Conservation (phyloP, 2,888 invertebrate species). For the Andrena camellia region DNA sequence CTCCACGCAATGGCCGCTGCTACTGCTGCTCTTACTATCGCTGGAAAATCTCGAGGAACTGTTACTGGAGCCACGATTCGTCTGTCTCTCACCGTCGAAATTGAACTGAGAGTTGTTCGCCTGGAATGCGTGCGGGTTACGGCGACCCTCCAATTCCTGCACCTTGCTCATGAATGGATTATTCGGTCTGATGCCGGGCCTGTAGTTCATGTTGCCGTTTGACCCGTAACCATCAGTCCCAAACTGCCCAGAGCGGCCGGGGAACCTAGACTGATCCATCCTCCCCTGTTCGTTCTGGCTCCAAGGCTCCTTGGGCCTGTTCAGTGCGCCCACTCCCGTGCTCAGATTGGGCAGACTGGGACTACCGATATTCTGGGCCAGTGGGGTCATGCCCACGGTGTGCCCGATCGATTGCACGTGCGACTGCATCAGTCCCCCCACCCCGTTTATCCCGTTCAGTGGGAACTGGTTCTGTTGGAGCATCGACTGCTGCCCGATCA, state of each 20-base stretch:
- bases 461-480: constrained; percentile 77
- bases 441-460: constrained; percentile 80
- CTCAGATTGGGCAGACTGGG: constrained; percentile 63
- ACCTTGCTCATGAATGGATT: constrained; percentile 77
- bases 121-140: constrained; percentile 88
- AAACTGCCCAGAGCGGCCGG: constrained; percentile 74
- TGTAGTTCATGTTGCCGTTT: constrained; percentile 59
- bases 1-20: constrained; percentile 88
- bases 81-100: constrained; percentile 76
- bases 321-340: constrained; percentile 57
- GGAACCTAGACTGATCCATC: constrained; percentile 73
- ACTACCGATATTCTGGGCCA: constrained; percentile 65
- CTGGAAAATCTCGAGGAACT: constrained; percentile 69
- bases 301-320: constrained; percentile 72
- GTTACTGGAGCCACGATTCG: constrained; percentile 70
- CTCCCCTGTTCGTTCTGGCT: constrained; percentile 67
- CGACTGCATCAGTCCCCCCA: constrained; percentile 75
- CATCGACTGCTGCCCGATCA: constrained; percentile 73
- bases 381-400: constrained; percentile 69
- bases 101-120: constrained; percentile 66
- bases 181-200: constrained; percentile 65
- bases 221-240: constrained; percentile 62
- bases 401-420: constrained; percentile 74
- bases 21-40: constrained; percentile 53
- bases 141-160: constrained; percentile 86